Base-by-base conservation (phyloP, 1,140 invertebrate genomes). In the Drosophila nasuta region DNA sequence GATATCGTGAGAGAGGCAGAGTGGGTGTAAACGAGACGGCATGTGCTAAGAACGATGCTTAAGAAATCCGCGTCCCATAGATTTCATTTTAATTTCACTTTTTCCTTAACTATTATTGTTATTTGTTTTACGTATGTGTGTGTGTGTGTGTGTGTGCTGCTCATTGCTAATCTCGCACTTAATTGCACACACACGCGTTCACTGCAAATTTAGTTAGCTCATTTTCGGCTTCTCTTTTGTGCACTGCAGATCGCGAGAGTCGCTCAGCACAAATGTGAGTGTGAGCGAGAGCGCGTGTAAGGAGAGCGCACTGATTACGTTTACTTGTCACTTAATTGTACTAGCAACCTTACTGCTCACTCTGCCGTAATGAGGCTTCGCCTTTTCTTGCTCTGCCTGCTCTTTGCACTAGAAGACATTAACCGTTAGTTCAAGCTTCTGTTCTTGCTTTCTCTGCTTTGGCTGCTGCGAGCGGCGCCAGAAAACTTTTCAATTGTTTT, bases 41-140 rank as follows among this genome's bases (percentile, higher is more conserved):
- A 5, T 30, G 58, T 41, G 57, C 15, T 60, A 43, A 11, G 25
- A 10, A 52, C 33, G 52, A 15, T 51, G 43, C 69, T 65, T 25
- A 49, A 66, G 62, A 51, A 58, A 58, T 54, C 52, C 46, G 43
- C 41, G 13, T 17, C 46, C 28, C 68, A 59, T 66, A 65, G 60
- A 76, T 79, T 76, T 77, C 52, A 76, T 73, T 77, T 77, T 68
- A 58, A 79, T 73, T 73, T 77, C 69, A 79, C 68, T 71, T 76
- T 58, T 71, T 51, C 59, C 59, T 75, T 78, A 75, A 75, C 46
- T 60, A 65, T 70, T 75, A 64, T 74, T 69, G 58, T 64, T 65
- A 64, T 74, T 74, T 64, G 43, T 43, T 58, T 73, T 57, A 41
- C 66, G 13, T 63, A 43, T 67, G 6, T 62, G 15, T 30, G 33